Conservation (phyloP, 2,113 vertebrate genomes). For the Pitta sordida region DNA sequence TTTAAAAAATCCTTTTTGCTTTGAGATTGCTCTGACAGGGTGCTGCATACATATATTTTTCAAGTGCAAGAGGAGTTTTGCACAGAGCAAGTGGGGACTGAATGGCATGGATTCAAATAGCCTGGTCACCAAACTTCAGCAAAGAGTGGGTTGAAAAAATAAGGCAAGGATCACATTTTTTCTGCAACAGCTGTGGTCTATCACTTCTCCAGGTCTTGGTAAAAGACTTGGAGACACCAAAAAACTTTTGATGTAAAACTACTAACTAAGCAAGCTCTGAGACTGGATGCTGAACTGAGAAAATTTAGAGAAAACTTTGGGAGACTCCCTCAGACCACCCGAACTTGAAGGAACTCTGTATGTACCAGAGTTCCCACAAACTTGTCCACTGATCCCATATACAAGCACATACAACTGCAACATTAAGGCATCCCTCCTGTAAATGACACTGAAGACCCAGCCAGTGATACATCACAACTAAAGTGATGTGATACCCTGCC, state of each 20-base stretch:
- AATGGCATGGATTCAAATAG: background rate
- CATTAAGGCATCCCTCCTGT: background rate
- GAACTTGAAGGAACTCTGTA: background rate
- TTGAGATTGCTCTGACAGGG: background rate
- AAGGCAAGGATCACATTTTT: background rate
- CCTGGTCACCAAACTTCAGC: background rate
- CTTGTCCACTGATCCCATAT: background rate
- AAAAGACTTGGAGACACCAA: background rate
- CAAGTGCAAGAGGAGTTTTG: background rate
- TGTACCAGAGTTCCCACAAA: background rate
- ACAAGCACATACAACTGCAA: background rate
- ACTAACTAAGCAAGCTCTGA: background rate
- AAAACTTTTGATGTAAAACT: background rate
- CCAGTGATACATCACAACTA: too few relatives aligned
- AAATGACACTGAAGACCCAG: background rate
- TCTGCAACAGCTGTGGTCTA: background rate
- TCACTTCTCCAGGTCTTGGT: background rate
- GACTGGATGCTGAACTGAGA: background rate
- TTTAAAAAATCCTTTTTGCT: background rate
- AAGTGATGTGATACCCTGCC: too few relatives aligned
- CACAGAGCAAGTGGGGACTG: too few relatives aligned
- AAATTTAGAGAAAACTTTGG: background rate
- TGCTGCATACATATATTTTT: background rate
- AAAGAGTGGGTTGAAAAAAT: background rate
- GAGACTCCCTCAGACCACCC: background rate